phyloP scores from a whole-genome alignment of 2,888 invertebrate species.

The Celastrina argiolus region DNA sequence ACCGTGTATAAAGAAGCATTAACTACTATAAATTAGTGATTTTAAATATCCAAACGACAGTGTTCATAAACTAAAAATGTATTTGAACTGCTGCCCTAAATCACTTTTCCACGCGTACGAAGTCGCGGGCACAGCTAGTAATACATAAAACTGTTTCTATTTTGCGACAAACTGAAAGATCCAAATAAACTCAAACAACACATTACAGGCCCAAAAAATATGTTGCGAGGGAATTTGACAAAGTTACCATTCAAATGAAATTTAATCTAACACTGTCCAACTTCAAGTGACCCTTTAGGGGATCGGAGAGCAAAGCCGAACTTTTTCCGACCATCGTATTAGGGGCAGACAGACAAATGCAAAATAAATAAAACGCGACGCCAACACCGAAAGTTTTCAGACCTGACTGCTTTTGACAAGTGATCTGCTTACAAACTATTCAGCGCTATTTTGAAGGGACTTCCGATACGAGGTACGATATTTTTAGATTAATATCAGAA shows the following conservation, averaged over 20 bases:
- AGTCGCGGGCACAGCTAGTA: too few species aligned
- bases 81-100: too few species aligned
- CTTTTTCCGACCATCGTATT: background rate
- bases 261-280: background rate
- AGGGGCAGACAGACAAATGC: slow-evolving; percentile 13
- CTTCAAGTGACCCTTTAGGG: background rate
- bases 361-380: slow-evolving; percentile 11
- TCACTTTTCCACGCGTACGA: too few species aligned
- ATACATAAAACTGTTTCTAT: too few species aligned
- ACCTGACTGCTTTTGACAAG: slow-evolving; percentile 9
- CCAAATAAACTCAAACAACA: background rate
- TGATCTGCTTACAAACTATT: slow-evolving; percentile 4
- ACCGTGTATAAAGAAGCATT: too few species aligned
- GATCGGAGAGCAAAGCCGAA: background rate
- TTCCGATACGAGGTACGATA: background rate
- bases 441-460: background rate
- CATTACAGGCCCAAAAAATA: background rate
- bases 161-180: too few species aligned
- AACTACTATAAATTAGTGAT: too few species aligned
- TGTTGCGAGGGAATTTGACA: background rate
- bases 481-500: background rate
- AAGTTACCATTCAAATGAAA: slow-evolving; percentile 11
- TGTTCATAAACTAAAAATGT: too few species aligned
- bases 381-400: slow-evolving; percentile 7
- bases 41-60: too few species aligned